Base-by-base conservation (phyloP, 2,797 vertebrate species). In the Lacerta agilis region DNA sequence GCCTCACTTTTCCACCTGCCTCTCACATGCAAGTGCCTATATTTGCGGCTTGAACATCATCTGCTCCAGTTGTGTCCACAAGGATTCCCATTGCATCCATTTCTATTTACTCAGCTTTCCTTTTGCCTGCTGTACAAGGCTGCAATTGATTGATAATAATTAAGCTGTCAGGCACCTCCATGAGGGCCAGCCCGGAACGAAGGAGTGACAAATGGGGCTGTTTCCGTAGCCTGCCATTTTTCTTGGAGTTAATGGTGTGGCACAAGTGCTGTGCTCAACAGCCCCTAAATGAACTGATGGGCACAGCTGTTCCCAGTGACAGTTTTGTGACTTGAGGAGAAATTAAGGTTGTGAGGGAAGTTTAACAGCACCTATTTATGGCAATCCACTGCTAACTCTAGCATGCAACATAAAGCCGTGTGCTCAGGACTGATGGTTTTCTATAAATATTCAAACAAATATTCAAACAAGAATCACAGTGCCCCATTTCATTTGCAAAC, bases 111-210 rank as follows among this genome's bases (percentile, higher is more conserved):
- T 79, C 36, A 79, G 61, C 67, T 43, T 75, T 85, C 71, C 73
- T 55, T 55, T 66, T 82, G 71, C 84, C 66, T 87, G n/a, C 87
- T 45, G 25, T 61, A 66, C 71, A 87, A 78, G 67, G 29, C 7
- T 0, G 20, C 5, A 0, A 77, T 41, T 93, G 89, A 86, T 89
- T 81, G 92, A 89, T 78, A 91, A 86, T 85, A 87, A 92, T 91
- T 87, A 79, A 91, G 83, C 83, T 93, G 93, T 90, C 92, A 83
- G 82, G 81, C 73, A 78, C 66, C 83, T 78, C 79, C 43, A 58
- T 38, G 80, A 91, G 79, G 58, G 77, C 75, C 38, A 79, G 55
- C 71, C 55, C 1, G 66, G 86, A 89, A 38, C 0, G 23, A 86
- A 92, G 75, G 87, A 64, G 82, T 80, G 90, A 86, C 87, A 86